A percentile compares a stretch with the other conserved stretches of the same genome.
Evolutionary conservation across 2,888 invertebrate species (phyloP).

Genomic region (Formica aserva): DNA sequence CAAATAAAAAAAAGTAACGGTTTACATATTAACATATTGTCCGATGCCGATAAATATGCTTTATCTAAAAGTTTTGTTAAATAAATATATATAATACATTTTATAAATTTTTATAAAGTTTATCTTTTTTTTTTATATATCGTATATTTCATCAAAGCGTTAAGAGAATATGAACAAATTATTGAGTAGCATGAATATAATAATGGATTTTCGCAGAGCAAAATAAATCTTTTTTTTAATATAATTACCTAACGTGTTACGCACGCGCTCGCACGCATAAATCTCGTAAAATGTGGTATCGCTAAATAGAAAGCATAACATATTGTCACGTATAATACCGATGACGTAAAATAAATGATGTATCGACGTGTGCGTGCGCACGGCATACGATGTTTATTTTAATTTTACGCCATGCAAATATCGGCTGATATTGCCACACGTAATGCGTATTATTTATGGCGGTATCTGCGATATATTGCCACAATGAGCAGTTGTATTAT

Average conservation of each 20-base stretch:
- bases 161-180: constrained; percentile 1
- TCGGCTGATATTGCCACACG: constrained; percentile 12
- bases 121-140: background rate
- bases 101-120: constrained; percentile 17
- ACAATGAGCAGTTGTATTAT: constrained; percentile 35
- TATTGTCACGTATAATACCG: constrained; percentile 46
- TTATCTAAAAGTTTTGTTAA: background rate
- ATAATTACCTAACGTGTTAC: constrained; percentile 25
- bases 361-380: constrained; percentile 16
- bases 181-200: background rate
- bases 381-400: constrained; percentile 46
- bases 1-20: background rate
- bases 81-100: background rate
- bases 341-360: constrained; percentile 50
- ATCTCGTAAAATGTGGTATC: constrained; percentile 37
- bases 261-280: background rate
- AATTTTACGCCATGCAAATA: constrained; percentile 50
- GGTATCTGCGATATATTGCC: constrained; percentile 34
- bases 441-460: constrained; percentile 39
- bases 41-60: background rate
- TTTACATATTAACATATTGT: constrained; percentile 15
- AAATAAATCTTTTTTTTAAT: constrained; percentile 34
- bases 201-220: background rate
- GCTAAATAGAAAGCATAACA: constrained; percentile 49
- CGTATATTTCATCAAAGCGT: background rate